A percentile compares a stretch with the other conserved stretches of the same genome.
These are phyloP conservation scores for Noctua comes DNA, from an alignment of 2,888 invertebrate species.

Conservation along the genomic window DNA sequence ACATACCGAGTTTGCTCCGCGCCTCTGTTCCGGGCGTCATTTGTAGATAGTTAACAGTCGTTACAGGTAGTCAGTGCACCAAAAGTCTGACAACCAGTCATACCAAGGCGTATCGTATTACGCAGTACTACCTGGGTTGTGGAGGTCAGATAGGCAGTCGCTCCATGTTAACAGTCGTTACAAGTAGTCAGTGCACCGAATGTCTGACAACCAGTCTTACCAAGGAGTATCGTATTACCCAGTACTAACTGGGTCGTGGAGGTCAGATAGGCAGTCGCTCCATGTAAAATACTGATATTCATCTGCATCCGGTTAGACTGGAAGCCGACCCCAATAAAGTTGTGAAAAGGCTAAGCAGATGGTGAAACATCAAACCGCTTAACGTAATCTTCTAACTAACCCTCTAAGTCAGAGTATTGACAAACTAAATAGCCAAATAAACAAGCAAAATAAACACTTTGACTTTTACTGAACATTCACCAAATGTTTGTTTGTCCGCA, in stretches of 20 bases:
- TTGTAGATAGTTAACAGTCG: background rate
- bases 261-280: too few species aligned
- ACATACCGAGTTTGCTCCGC: background rate
- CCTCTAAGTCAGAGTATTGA: slow-evolving; percentile 13
- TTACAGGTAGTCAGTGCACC: background rate
- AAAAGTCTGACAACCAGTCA: background rate
- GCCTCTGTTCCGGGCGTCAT: background rate
- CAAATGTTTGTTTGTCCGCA: slow-evolving; percentile 41
- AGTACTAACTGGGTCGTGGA: background rate
- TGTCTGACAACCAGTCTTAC: background rate
- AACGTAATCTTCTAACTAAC: background rate
- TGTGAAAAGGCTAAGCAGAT: background rate
- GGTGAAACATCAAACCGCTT: background rate
- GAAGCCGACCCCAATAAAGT: too few species aligned
- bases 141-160: too few species aligned
- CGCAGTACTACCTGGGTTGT: background rate
- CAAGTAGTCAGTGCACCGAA: background rate
- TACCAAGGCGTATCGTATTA: background rate
- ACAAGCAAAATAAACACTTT: slow-evolving; percentile 16
- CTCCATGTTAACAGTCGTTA: background rate
- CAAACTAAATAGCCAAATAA: slow-evolving; percentile 16
- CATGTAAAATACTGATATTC: too few species aligned
- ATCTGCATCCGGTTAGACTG: too few species aligned
- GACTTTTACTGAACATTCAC: slow-evolving; percentile 35
- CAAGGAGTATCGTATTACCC: background rate